These are phyloP conservation scores for Leucophora obtusa DNA, from an alignment of 2,888 invertebrate genomes.

Conservation along the genomic window DNA sequence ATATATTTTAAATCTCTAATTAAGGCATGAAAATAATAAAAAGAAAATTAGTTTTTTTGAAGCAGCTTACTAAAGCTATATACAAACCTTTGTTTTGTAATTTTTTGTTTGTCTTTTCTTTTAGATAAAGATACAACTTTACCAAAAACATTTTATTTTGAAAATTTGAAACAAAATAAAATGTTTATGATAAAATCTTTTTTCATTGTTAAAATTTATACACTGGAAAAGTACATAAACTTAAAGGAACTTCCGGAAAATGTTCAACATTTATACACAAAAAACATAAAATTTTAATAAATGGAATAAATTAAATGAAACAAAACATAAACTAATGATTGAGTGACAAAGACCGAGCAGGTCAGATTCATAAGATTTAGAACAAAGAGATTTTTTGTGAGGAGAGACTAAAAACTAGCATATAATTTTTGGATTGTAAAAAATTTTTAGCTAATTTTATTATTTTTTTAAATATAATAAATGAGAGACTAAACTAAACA, in stretches of 20 bases:
- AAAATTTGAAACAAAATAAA: conserved; percentile 37
- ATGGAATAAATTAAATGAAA: conserved; percentile 22
- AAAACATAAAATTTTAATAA: conserved; percentile 31
- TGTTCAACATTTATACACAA: conserved; percentile 75
- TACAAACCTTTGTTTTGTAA: conserved; percentile 54
- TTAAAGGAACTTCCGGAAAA: conserved; percentile 72
- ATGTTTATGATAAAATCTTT: conserved; percentile 44
- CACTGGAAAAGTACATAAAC: conserved; percentile 54
- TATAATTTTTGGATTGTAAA: conserved; percentile 4
- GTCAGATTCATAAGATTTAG: conserved; percentile 33
- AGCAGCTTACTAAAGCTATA: conserved; percentile 47
- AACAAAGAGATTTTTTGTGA: conserved; percentile 11
- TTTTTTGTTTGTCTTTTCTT: conserved; percentile 20
- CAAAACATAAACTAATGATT: conserved; percentile 8
- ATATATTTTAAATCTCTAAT: not conserved
- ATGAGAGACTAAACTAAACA: conserved; percentile 28
- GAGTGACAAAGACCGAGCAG: conserved; percentile 44
- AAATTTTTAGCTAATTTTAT: not conserved
- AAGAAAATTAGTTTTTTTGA: conserved; percentile 8
- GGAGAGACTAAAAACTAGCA: conserved; percentile 44
- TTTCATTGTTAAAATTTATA: conserved; percentile 40
- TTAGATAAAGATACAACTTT: conserved; percentile 27
- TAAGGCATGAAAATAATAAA: conserved; percentile 4
- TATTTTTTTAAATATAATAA: too few relatives aligned
- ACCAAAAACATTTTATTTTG: conserved; percentile 59